Conservation (phyloP, 2,888 invertebrate genomes). For the Rhagonycha lutea region DNA sequence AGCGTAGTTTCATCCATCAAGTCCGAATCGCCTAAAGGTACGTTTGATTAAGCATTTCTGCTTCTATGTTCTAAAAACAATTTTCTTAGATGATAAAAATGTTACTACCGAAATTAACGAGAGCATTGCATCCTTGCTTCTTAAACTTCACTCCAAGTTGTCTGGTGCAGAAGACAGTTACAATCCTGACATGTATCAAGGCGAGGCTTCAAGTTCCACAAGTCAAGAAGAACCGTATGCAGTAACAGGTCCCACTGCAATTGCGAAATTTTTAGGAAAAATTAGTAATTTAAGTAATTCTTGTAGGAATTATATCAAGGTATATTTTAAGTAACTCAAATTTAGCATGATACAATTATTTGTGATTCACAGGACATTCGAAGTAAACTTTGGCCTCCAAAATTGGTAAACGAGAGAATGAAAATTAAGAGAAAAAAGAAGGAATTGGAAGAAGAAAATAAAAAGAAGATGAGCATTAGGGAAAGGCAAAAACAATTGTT, state of each 20-base stretch:
- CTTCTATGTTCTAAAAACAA: neutral
- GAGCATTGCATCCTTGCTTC: constrained; percentile 85
- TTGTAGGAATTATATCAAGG: constrained; percentile 68
- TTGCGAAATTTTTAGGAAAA: constrained; percentile 78
- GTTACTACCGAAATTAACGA: constrained; percentile 67
- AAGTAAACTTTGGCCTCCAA: constrained; percentile 78
- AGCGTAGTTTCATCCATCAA: constrained; percentile 65
- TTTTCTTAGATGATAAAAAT: constrained; percentile 38
- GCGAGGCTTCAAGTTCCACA: constrained; percentile 37
- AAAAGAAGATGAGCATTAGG: constrained; percentile 84
- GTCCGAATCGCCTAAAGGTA: constrained; percentile 61
- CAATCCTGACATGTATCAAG: constrained; percentile 52
- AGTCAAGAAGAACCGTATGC: constrained; percentile 53
- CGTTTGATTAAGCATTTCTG: constrained; percentile 69
- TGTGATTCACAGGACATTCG: constrained; percentile 62
- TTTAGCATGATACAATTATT: neutral
- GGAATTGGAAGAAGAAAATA: constrained; percentile 71
- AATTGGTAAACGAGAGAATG: constrained; percentile 69
- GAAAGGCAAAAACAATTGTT: constrained; percentile 91
- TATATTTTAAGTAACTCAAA: constrained; percentile 6
- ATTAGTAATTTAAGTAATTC: constrained; percentile 72
- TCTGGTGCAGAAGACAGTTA: constrained; percentile 82
- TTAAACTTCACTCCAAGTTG: constrained; percentile 89
- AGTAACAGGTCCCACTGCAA: constrained; percentile 89
- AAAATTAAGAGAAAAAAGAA: constrained; percentile 60